Evolutionary conservation across 2,888 invertebrate genomes (phyloP), one percentile per base, ranked within the genome.

Genomic region (Caenorhabditis japonica): DNA sequence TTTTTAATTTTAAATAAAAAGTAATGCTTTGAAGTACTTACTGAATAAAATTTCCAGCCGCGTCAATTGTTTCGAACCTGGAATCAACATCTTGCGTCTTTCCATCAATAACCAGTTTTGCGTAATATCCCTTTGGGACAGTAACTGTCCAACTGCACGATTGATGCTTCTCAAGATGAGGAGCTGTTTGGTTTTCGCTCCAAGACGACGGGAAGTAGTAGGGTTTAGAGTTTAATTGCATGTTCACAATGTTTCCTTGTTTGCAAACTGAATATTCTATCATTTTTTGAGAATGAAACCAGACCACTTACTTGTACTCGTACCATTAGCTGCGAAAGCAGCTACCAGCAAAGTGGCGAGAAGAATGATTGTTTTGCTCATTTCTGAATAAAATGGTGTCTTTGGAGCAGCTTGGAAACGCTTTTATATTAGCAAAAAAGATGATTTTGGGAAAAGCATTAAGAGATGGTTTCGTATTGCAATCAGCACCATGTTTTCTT

Each of bases 91-190:
- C 55, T n/a, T 4, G 17, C 8, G 38, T 36, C 10, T 47, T 47
- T 47, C 62, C 62, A 33, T 52, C 44, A 13, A 62, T 53, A 17
- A 62, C 47, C 44, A 62, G n/a, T 17, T 47, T 62, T 5, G 62
- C 62, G 30, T 33, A 62, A 17, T 36, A 62, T 46, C 62, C 62
- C 0, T 25, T 7, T 21, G 62, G 62, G 21, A 62, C 34, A 4
- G 55, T 62, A 12, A 62, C 62, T 3, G 30, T 38, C 62, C 62
- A 62, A 47, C 62, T 55, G 30, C 62, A 62, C 1, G 53, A 27
- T 15, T 62, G 62, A 7, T 15, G 17, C 1, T 30, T 27, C n/a
- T 12, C 36, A 1, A 62, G 17, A 5, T 21, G n/a, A 0, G 62
- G 62, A 21, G 62, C 53, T 8, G 53, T 23, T 13, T 44, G 30